A percentile compares a stretch with the other conserved stretches of the same genome.
Evolutionary conservation across 2,888 invertebrate genomes (phyloP).

Genomic region (Chrysodeixis includens): DNA sequence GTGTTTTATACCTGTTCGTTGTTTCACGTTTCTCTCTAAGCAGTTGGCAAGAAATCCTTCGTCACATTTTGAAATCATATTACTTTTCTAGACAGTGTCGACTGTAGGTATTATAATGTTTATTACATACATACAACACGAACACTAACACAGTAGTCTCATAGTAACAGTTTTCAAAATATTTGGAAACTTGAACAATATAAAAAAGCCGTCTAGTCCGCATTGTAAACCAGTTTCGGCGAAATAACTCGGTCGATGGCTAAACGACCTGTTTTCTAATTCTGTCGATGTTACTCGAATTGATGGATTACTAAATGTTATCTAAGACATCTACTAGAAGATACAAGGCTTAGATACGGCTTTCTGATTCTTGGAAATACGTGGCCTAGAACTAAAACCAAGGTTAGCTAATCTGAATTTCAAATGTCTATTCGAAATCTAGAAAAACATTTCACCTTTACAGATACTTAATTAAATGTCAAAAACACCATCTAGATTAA

Average conservation of each 20-base stretch:
- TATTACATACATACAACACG: too few species aligned
- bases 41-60: too few species aligned
- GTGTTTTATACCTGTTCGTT: too few species aligned
- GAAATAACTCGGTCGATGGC: conserved; percentile 27
- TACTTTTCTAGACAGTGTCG: too few species aligned
- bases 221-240: conserved; percentile 25
- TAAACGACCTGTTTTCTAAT: conserved; percentile 30
- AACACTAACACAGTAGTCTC: neutral
- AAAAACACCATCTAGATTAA: neutral
- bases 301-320: conserved; percentile 38
- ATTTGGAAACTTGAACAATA: neutral
- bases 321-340: conserved; percentile 19
- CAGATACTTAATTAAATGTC: neutral
- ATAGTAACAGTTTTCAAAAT: neutral
- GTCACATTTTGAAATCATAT: too few species aligned
- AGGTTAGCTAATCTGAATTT: neutral
- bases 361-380: conserved; percentile 11
- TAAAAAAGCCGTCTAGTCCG: neutral
- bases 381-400: neutral
- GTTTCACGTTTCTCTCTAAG: too few species aligned
- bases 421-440: conserved; percentile 11
- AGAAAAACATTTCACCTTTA: conserved; percentile 13
- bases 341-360: conserved; percentile 9
- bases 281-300: conserved; percentile 14
- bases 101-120: too few species aligned